Percentiles rank a stretch among this genome's conserved stretches.
Evolutionary conservation across 2,113 vertebrate genomes (phyloP).

Genomic region (Rhombomys opimus): DNA sequence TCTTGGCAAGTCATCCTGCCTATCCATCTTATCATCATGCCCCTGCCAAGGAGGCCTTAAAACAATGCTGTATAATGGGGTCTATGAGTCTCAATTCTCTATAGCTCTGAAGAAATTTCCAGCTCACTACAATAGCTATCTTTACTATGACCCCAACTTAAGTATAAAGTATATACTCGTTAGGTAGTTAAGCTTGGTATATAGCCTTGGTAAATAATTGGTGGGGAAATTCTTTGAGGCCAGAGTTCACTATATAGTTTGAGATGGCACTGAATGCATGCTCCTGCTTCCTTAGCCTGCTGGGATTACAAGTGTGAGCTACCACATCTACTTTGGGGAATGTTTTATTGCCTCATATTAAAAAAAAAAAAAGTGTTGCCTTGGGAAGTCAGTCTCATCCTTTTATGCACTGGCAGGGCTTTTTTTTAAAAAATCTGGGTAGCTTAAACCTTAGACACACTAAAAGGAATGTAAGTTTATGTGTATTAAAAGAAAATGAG

Average conservation of each 20-base stretch:
- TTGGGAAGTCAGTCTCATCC: background rate
- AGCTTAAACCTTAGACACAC: background rate
- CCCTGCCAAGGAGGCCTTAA: conserved; percentile 36
- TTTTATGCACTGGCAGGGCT: background rate
- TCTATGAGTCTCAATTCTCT: background rate
- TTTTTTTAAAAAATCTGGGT: background rate
- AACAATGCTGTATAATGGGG: conserved; percentile 13
- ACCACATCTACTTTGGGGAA: background rate
- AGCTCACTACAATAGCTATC: background rate
- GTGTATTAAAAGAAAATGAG: background rate
- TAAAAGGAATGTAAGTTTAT: background rate
- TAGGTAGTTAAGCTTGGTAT: conserved; percentile 20
- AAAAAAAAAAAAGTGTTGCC: background rate
- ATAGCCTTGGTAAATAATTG: conserved; percentile 17
- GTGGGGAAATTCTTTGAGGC: background rate
- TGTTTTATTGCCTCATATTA: conserved; percentile 15
- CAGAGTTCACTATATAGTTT: background rate
- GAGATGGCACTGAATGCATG: background rate
- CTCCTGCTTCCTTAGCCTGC: background rate
- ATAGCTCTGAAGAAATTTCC: background rate
- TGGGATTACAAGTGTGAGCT: background rate
- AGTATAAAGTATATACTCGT: background rate
- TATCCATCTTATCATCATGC: background rate
- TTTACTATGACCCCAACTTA: conserved; percentile 38
- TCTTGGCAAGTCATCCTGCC: background rate